Evolutionary conservation across 1,140 invertebrate genomes (phyloP).

Genomic region (Lordiphosa collinella): DNA sequence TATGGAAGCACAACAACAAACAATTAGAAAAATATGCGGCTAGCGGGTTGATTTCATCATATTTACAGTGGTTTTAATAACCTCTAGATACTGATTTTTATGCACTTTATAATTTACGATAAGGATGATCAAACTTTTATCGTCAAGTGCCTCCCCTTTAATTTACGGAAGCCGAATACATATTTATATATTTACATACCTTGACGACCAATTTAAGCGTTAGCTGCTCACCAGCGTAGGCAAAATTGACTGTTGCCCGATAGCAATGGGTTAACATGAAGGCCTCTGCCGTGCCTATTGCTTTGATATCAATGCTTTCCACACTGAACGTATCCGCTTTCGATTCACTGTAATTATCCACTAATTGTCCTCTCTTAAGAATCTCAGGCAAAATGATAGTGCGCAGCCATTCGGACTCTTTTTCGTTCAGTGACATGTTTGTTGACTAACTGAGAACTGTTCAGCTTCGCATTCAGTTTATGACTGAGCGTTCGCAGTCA

Average conservation of each 20-base stretch:
- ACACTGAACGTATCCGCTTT: constrained; percentile 35
- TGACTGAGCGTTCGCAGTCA: constrained; percentile 11
- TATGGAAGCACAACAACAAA: constrained; percentile 7
- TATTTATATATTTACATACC: constrained; percentile 19
- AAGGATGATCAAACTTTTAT: too few species aligned
- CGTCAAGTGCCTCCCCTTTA: too few species aligned
- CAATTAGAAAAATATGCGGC: too few species aligned
- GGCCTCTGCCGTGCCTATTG: constrained; percentile 57
- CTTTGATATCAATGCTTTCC: constrained; percentile 32
- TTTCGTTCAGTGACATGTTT: constrained; percentile 38
- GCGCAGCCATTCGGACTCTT: constrained; percentile 45
- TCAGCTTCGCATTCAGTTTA: not conserved
- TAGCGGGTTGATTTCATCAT: not conserved
- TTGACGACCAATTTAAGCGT: constrained; percentile 56
- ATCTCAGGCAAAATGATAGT: constrained; percentile 34
- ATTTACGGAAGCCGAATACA: too few species aligned
- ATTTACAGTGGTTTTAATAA: not conserved
- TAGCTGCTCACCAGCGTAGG: constrained; percentile 18
- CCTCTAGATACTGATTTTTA: too few species aligned
- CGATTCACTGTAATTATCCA: constrained; percentile 31
- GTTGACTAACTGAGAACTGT: not conserved
- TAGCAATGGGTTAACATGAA: constrained; percentile 70
- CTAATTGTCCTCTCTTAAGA: constrained; percentile 27
- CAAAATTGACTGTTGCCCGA: constrained; percentile 35
- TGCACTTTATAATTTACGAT: too few species aligned